Conservation (phyloP, 2,888 invertebrate genomes). For the Sceliomorpha sp. region DNA sequence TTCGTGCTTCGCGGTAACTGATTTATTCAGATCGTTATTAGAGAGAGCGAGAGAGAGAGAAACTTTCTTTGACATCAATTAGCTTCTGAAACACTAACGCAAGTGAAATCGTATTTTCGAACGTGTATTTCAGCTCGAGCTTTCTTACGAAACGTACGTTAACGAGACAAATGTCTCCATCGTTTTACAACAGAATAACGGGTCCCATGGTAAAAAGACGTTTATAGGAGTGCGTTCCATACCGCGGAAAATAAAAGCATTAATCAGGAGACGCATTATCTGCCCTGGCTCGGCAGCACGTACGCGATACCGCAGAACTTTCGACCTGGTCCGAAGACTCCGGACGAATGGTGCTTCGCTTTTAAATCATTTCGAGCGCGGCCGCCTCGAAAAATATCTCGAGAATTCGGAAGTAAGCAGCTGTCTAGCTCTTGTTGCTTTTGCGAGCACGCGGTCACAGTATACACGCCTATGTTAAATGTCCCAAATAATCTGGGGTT, state of each 20-base stretch:
- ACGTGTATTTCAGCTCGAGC: too few species aligned
- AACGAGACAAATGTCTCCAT: background rate
- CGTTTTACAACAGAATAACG: background rate
- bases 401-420: conserved; percentile 71
- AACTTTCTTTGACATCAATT: conserved; percentile 20
- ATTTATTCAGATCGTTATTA: conserved; percentile 18
- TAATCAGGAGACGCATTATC: conserved; percentile 27
- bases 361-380: conserved; percentile 68
- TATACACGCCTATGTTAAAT: conserved; percentile 68
- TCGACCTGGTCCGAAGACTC: conserved; percentile 12
- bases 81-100: background rate
- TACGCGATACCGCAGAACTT: conserved; percentile 18
- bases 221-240: conserved; percentile 3
- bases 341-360: conserved; percentile 16
- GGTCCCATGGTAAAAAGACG: too few species aligned
- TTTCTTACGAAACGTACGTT: too few species aligned
- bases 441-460: conserved; percentile 56
- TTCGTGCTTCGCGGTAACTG: conserved; percentile 15
- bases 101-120: background rate
- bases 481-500: conserved; percentile 73
- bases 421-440: conserved; percentile 33
- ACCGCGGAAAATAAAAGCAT: conserved; percentile 24
- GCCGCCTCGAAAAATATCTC: conserved; percentile 68
- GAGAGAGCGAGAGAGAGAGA: conserved; percentile 10
- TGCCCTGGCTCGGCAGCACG: conserved; percentile 6